A percentile compares a stretch with the other conserved stretches of the same genome.
phyloP scores from a whole-genome alignment of 2,113 vertebrate genomes.

The Sinocyclocheilus anophthalmus region DNA sequence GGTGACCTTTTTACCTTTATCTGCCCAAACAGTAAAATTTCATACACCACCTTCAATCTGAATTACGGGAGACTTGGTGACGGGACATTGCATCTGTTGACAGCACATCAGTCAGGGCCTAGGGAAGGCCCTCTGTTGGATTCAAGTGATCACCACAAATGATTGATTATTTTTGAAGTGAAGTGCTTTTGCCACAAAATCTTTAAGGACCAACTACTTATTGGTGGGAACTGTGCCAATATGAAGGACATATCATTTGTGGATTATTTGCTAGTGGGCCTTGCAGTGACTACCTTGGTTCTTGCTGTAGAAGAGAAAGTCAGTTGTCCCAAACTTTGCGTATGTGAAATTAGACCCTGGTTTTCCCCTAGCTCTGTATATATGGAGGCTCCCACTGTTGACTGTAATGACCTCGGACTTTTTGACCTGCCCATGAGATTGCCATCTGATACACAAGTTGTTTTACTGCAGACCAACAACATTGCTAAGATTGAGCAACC shows the following conservation, averaged over 20 bases:
- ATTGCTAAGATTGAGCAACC: conserved; percentile 86
- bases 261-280: conserved; percentile 83
- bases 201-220: conserved; percentile 72
- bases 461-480: conserved; percentile 95
- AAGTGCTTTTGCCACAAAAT: conserved; percentile 69
- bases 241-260: conserved; percentile 91
- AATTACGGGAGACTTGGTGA: conserved; percentile 58
- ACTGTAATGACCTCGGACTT: conserved; percentile 95
- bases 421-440: conserved; percentile 82
- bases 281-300: conserved; percentile 82
- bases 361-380: conserved; percentile 94
- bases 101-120: conserved; percentile 58
- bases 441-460: conserved; percentile 88
- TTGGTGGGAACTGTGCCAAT: conserved; percentile 81
- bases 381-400: conserved; percentile 92
- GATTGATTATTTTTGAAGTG: conserved; percentile 75
- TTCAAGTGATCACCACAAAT: conserved; percentile 73
- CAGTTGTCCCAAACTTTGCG: conserved; percentile 88
- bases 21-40: conserved; percentile 57
- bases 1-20: conserved; percentile 30
- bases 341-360: conserved; percentile 94
- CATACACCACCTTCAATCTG: conserved; percentile 49
- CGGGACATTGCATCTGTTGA: conserved; percentile 66
- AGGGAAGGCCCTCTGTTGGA: conserved; percentile 58
- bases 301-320: conserved; percentile 80